Conservation (phyloP, 2,888 invertebrate species). For the Tholera decimalis region DNA sequence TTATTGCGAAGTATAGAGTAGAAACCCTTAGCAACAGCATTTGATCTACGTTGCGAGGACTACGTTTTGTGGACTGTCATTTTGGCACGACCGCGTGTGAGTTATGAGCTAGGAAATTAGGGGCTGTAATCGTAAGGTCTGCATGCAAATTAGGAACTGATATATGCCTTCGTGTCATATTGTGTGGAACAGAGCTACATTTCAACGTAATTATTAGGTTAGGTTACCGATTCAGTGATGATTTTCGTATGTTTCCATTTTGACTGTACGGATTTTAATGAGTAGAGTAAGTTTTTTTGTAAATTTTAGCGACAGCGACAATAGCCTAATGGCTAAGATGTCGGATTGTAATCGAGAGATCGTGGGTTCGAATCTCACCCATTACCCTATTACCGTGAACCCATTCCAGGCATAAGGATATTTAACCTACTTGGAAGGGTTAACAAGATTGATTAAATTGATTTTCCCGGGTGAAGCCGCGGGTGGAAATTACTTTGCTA, state of each 20-base stretch:
- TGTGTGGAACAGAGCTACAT: background rate
- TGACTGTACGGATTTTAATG: too few relatives aligned
- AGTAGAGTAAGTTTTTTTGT: too few relatives aligned
- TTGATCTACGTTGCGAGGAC: conserved; percentile 60
- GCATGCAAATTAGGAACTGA: conserved; percentile 42
- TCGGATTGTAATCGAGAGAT: too few relatives aligned
- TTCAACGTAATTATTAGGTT: background rate
- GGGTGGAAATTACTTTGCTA: background rate
- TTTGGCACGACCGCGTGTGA: conserved; percentile 58
- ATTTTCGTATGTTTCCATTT: background rate
- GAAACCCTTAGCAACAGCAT: conserved; percentile 69
- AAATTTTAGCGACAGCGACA: too few relatives aligned
- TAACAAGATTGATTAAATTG: too few relatives aligned
- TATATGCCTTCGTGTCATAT: conserved; percentile 26
- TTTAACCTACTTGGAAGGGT: too few relatives aligned
- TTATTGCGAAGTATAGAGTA: conserved; percentile 66
- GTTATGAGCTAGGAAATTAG: conserved; percentile 60
- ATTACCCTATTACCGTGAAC: too few relatives aligned
- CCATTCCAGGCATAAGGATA: too few relatives aligned
- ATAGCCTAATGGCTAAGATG: too few relatives aligned
- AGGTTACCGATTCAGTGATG: background rate
- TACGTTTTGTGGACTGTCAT: conserved; percentile 61
- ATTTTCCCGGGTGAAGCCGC: too few relatives aligned
- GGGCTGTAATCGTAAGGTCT: conserved; percentile 33
- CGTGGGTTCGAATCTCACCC: too few relatives aligned